These are phyloP conservation scores for Hycleus cichorii DNA, from an alignment of 1,140 invertebrate species.

Conservation along the genomic window DNA sequence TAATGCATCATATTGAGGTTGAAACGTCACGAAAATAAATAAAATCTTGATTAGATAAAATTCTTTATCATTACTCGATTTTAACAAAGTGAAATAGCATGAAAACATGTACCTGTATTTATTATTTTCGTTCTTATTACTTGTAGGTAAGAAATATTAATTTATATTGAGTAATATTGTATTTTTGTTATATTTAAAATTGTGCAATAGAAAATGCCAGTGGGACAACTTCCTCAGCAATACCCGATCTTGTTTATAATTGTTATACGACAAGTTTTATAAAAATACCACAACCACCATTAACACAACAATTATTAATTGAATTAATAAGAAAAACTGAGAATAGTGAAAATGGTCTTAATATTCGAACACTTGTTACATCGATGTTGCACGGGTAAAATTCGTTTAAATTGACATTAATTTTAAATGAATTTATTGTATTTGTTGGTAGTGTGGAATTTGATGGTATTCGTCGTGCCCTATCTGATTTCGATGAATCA, in stretches of 20 bases:
- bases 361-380: slow-evolving; percentile 45
- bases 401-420: background rate
- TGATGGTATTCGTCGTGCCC: slow-evolving; percentile 52
- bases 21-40: background rate
- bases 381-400: slow-evolving; percentile 48
- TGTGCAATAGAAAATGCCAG: slow-evolving; percentile 5
- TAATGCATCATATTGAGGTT: no score
- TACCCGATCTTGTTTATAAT: slow-evolving; percentile 44
- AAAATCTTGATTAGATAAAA: slow-evolving; percentile 1
- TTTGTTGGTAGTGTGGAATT: slow-evolving; percentile 47
- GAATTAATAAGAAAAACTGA: slow-evolving; percentile 50
- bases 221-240: slow-evolving; percentile 33
- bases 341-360: slow-evolving; percentile 37
- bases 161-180: background rate
- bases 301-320: slow-evolving; percentile 45
- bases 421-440: no score
- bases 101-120: background rate
- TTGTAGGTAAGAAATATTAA: background rate
- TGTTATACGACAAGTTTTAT: slow-evolving; percentile 46
- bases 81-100: background rate
- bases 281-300: slow-evolving; percentile 36
- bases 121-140: background rate
- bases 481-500: slow-evolving; percentile 41
- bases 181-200: slow-evolving; percentile 1
- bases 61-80: background rate